Conservation (phyloP, 92 coral and sea anemone species). For the Muricea muricata region DNA sequence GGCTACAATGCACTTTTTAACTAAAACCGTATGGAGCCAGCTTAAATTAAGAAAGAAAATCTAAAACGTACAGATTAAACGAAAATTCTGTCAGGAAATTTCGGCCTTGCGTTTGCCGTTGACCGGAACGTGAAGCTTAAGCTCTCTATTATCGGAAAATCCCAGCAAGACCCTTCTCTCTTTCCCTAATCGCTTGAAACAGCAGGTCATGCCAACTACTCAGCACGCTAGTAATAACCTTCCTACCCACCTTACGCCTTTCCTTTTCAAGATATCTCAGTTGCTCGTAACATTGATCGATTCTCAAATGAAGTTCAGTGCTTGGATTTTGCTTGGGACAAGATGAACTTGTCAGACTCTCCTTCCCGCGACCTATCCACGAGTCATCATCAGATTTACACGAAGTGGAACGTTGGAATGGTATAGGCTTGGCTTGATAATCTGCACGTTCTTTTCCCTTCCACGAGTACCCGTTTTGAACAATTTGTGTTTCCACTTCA, state of each 20-base stretch:
- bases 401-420: constrained; percentile 22
- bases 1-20: too few relatives aligned
- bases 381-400: constrained; percentile 48
- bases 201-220: too few relatives aligned
- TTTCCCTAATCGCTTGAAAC: too few relatives aligned
- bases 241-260: constrained; percentile 76
- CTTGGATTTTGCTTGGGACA: constrained; percentile 78
- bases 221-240: neutral
- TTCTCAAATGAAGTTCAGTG: constrained; percentile 82
- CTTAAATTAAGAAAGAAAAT: too few relatives aligned
- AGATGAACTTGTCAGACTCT: constrained; percentile 61
- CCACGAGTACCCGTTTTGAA: constrained; percentile 31
- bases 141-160: too few relatives aligned
- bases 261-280: constrained; percentile 90
- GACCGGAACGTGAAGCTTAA: too few relatives aligned
- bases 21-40: too few relatives aligned
- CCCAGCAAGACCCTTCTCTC: too few relatives aligned
- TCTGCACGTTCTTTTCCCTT: constrained; percentile 25
- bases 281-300: constrained; percentile 97
- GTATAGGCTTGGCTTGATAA: constrained; percentile 19
- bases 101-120: too few relatives aligned
- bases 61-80: too few relatives aligned
- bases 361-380: constrained; percentile 62
- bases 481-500: neutral
- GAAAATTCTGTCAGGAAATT: too few relatives aligned